Evolutionary conservation across 2,113 vertebrate species (phyloP).

Genomic region (Lepus europaeus): DNA sequence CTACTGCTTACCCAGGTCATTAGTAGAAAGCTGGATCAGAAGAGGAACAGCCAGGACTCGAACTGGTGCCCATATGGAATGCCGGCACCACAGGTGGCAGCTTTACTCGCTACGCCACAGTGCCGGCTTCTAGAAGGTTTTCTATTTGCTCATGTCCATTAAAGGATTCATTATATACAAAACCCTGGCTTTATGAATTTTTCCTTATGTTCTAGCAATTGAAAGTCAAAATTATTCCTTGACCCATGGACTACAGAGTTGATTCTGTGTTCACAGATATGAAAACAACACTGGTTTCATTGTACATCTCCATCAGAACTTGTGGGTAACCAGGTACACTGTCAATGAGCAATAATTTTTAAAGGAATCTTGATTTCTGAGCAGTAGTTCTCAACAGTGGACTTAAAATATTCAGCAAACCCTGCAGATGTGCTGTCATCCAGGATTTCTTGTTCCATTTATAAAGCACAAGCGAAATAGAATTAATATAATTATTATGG

Average conservation of each 20-base stretch:
- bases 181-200: too few species aligned
- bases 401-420: background rate
- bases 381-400: background rate
- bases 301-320: background rate
- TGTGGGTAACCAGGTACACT: too few species aligned
- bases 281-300: background rate
- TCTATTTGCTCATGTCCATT: background rate
- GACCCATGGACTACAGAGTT: background rate
- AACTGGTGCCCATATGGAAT: too few species aligned
- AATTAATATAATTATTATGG: background rate
- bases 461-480: background rate
- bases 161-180: background rate
- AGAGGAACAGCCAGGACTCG: too few species aligned
- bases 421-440: background rate
- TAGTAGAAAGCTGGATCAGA: too few species aligned
- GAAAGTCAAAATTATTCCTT: background rate
- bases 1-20: too few species aligned
- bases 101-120: too few species aligned
- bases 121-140: background rate
- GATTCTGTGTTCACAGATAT: background rate
- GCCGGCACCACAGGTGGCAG: too few species aligned
- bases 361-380: background rate
- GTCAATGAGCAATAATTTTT: background rate
- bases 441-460: background rate
- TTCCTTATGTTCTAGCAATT: background rate